Evolutionary conservation across 2,797 vertebrate genomes (phyloP).

Genomic region (Poecile montanus): DNA sequence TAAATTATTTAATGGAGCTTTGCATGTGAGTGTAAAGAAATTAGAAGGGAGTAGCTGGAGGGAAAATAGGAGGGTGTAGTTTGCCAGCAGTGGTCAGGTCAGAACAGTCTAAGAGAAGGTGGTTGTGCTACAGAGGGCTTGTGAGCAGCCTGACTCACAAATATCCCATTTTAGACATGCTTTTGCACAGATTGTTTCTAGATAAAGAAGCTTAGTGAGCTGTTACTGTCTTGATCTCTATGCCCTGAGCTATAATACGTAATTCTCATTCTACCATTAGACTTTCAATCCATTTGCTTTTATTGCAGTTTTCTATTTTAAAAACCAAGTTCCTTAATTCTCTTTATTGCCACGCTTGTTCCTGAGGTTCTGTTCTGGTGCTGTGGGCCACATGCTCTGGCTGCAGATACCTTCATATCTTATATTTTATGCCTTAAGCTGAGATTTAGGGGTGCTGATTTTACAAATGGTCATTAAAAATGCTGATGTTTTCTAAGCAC

Average conservation of each 20-base stretch:
- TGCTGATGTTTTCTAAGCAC: not conserved
- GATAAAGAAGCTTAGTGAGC: not conserved
- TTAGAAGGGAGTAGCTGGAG: not conserved
- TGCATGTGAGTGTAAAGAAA: not conserved
- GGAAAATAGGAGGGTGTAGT: not conserved
- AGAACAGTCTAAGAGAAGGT: not conserved
- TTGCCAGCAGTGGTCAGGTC: not conserved
- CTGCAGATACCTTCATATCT: not conserved
- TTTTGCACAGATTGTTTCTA: slow-evolving; percentile 1
- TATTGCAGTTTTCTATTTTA: slow-evolving; percentile 17
- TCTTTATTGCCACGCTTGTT: not conserved
- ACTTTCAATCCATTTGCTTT: slow-evolving; percentile 25
- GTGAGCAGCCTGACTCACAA: not conserved
- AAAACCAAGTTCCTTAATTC: not conserved
- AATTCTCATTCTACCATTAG: slow-evolving; percentile 31
- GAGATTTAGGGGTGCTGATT: not conserved
- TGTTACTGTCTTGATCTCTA: slow-evolving; percentile 31
- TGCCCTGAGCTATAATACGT: slow-evolving; percentile 8
- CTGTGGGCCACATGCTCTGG: not conserved
- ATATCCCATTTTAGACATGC: not conserved
- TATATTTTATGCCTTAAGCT: not conserved
- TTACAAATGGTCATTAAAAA: not conserved
- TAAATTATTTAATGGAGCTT: not conserved
- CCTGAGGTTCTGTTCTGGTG: not conserved
- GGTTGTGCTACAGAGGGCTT: not conserved